These are phyloP conservation scores for Menidia menidia DNA, from an alignment of 2,797 vertebrate genomes.

Conservation along the genomic window DNA sequence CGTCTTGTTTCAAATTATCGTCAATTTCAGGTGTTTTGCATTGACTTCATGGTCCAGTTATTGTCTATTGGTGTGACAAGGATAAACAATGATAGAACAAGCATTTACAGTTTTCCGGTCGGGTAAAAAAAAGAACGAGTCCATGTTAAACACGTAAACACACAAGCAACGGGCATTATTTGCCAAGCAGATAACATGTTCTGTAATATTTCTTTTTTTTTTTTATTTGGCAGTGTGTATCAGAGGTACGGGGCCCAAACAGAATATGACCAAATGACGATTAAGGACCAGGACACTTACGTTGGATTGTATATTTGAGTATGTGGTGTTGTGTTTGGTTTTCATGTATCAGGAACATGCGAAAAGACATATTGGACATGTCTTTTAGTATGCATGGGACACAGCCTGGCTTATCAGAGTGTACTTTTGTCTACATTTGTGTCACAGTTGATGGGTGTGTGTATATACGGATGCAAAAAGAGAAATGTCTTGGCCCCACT, in stretches of 20 bases:
- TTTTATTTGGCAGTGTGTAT: too few species aligned
- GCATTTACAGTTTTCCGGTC: too few species aligned
- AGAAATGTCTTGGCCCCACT: conserved; percentile 44
- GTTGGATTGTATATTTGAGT: conserved; percentile 21
- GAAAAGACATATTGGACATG: conserved; percentile 47
- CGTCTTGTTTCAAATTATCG: not conserved
- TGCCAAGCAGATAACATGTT: too few species aligned
- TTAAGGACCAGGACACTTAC: conserved; percentile 35
- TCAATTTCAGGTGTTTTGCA: conserved; percentile 12
- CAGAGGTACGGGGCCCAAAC: too few species aligned
- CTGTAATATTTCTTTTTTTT: too few species aligned
- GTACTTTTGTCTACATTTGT: conserved; percentile 38
- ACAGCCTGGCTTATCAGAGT: conserved; percentile 36
- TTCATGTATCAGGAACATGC: conserved; percentile 37
- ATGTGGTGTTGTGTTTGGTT: conserved; percentile 36
- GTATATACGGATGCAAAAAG: conserved; percentile 37
- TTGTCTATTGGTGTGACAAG: conserved; percentile 29
- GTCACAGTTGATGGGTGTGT: conserved; percentile 41
- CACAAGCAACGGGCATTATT: too few species aligned
- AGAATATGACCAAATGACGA: conserved; percentile 6
- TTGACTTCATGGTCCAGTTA: conserved; percentile 1
- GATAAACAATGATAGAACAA: conserved; percentile 12
- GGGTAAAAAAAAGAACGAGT: too few species aligned
- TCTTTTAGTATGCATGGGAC: conserved; percentile 3
- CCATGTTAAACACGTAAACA: too few species aligned